Conservation (phyloP, 2,888 invertebrate genomes). For the Apamea epomidion region DNA sequence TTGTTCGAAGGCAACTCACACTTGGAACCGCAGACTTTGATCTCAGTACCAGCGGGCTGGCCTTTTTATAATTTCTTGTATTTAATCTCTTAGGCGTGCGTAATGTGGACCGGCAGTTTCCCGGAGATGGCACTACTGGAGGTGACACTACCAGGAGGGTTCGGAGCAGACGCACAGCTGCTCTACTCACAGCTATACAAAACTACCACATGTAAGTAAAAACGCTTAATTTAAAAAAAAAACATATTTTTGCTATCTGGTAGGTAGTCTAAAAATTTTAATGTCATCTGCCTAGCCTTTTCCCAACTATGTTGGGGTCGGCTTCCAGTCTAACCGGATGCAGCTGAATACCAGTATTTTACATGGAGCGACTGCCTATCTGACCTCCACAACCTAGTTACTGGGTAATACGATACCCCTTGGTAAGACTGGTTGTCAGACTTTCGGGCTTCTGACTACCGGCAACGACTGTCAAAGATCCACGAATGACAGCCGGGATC, state of each 20-base stretch:
- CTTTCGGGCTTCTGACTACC: too few species aligned
- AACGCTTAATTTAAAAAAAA: not conserved
- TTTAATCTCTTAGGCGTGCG: conserved; percentile 78
- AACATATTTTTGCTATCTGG: not conserved
- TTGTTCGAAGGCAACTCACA: not conserved
- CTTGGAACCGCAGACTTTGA: too few species aligned
- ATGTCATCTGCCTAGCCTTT: too few species aligned
- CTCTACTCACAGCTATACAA: conserved; percentile 89
- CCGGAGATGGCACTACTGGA: conserved; percentile 91
- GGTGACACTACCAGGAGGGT: conserved; percentile 92
- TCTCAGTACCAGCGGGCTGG: not conserved
- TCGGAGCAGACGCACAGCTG: conserved; percentile 90
- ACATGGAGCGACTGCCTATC: too few species aligned
- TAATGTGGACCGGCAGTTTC: conserved; percentile 81
- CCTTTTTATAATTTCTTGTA: not conserved
- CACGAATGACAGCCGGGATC: too few species aligned
- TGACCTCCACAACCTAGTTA: too few species aligned
- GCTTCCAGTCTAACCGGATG: too few species aligned
- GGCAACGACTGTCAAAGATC: not conserved
- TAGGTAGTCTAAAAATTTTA: not conserved
- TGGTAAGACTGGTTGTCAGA: too few species aligned
- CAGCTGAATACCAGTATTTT: too few species aligned
- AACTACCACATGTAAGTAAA: conserved; percentile 80
- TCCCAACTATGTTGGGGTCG: too few species aligned
- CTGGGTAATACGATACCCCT: too few species aligned